Conservation (phyloP, 2,888 invertebrate genomes). For the Drosophila lutescens region DNA sequence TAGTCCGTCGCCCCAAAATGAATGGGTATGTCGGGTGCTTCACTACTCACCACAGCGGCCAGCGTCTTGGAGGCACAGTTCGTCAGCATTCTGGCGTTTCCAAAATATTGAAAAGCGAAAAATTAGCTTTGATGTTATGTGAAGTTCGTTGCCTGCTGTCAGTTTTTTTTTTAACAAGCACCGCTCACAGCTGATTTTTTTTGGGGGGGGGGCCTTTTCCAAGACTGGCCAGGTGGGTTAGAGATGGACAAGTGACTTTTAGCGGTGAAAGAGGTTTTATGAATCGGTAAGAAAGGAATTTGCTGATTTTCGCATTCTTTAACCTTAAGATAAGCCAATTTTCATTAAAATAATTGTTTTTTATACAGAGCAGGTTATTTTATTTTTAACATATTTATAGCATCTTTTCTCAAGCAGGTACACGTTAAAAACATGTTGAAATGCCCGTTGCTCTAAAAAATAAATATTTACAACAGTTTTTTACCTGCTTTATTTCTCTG, state of each 20-base stretch:
- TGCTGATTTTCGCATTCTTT: neutral
- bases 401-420: no score
- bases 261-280: no score
- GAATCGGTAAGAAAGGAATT: neutral
- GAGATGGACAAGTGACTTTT: neutral
- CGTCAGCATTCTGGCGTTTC: conserved; percentile 74
- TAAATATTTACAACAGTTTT: no score
- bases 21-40: conserved; percentile 6
- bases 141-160: conserved; percentile 26
- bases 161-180: conserved; percentile 31
- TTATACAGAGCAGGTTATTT: no score
- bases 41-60: conserved; percentile 73
- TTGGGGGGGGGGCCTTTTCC: neutral
- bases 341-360: no score
- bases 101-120: conserved; percentile 33
- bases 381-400: no score
- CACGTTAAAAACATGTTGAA: no score
- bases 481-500: no score
- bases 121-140: conserved; percentile 42
- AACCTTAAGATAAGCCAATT: no score
- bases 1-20: neutral
- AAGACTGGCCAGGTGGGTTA: conserved; percentile 6
- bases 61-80: conserved; percentile 76
- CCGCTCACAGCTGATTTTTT: conserved; percentile 30
- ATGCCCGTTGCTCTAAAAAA: no score